Conservation (phyloP, 2,113 vertebrate species). For the Xiphophorus hellerii region DNA sequence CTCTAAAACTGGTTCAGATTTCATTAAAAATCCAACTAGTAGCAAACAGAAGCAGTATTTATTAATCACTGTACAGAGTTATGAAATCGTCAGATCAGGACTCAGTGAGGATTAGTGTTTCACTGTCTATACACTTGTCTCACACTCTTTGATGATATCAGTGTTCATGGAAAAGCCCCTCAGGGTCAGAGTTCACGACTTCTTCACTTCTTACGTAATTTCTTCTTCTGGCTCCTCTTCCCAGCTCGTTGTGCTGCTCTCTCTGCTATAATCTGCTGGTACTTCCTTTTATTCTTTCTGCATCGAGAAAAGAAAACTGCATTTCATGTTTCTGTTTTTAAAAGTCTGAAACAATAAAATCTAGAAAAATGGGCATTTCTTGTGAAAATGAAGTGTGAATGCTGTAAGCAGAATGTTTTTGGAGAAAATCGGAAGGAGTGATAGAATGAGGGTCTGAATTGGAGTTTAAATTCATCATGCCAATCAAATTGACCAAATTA, state of each 20-base stretch:
- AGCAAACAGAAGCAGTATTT: neutral
- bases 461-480: no score
- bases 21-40: neutral
- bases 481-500: no score
- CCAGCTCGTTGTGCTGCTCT: slow-evolving; percentile 87
- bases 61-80: neutral
- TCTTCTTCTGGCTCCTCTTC: slow-evolving; percentile 88
- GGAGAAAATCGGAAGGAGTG: no score
- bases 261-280: slow-evolving; percentile 88
- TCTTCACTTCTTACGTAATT: slow-evolving; percentile 80
- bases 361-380: no score
- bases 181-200: neutral
- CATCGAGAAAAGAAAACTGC: slow-evolving; percentile 36
- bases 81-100: neutral
- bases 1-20: neutral
- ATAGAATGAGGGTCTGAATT: no score
- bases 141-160: neutral
- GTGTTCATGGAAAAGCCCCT: neutral
- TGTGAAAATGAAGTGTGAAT: no score
- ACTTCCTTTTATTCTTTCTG: slow-evolving; percentile 94
- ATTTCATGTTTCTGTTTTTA: slow-evolving; percentile 1
- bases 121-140: neutral
- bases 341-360: neutral
- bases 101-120: neutral
- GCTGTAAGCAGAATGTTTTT: no score